These are phyloP conservation scores for Drosophila peninsularis DNA, from an alignment of 2,888 invertebrate genomes.

Conservation along the genomic window DNA sequence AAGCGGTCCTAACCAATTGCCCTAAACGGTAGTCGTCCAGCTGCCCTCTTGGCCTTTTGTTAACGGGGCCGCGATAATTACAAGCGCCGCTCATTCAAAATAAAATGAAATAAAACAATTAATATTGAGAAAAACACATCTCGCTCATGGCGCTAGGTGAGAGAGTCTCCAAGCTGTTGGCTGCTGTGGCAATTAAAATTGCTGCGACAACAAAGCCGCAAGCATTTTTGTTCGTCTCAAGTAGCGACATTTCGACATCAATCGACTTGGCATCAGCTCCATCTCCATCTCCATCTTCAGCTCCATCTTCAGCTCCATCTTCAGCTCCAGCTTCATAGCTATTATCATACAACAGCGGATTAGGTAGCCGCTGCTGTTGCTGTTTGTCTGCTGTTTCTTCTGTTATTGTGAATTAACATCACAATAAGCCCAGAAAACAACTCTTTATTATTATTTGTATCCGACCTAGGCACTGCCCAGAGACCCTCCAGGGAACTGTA, in stretches of 20 bases:
- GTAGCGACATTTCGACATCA: constrained; percentile 66
- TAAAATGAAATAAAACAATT: constrained; percentile 24
- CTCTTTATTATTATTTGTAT: background rate
- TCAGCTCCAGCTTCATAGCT: background rate
- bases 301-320: constrained; percentile 27
- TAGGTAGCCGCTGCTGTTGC: constrained; percentile 41
- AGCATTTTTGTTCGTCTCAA: constrained; percentile 42
- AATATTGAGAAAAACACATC: constrained; percentile 30
- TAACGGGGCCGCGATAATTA: constrained; percentile 63
- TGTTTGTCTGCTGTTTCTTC: background rate
- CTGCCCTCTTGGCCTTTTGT: constrained; percentile 65
- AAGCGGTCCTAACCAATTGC: constrained; percentile 68
- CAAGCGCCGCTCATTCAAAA: constrained; percentile 76
- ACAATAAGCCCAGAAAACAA: constrained; percentile 9
- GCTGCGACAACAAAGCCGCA: constrained; percentile 64
- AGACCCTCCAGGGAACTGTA: background rate
- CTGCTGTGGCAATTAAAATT: constrained; percentile 71
- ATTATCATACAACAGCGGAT: constrained; percentile 58
- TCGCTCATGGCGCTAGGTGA: constrained; percentile 65
- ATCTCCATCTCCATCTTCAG: constrained; percentile 1
- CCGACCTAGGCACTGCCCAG: background rate
- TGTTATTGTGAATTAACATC: constrained; percentile 29
- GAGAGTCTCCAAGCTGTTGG: constrained; percentile 23
- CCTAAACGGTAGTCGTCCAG: constrained; percentile 77
- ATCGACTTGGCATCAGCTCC: constrained; percentile 55